A percentile compares a stretch with the other conserved stretches of the same genome.
phyloP scores from a whole-genome alignment of 2,888 invertebrate species.

The Bimastos eiseni region DNA sequence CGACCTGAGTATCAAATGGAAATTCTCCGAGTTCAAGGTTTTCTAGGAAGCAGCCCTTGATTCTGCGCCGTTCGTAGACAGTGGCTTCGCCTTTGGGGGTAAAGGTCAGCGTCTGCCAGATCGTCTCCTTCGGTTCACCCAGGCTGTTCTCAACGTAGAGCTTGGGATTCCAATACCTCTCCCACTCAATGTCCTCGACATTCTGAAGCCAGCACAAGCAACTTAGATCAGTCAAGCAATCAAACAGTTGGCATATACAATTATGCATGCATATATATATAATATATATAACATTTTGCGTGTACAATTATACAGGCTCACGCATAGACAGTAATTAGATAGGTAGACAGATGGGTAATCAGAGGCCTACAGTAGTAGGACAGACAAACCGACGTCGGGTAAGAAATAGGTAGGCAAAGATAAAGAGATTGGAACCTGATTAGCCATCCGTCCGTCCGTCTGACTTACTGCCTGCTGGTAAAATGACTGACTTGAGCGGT shows the following conservation, averaged over 20 bases:
- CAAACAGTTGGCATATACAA: neutral
- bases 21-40: constrained; percentile 53
- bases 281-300: too few species aligned
- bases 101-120: constrained; percentile 44
- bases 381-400: too few species aligned
- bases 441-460: too few species aligned
- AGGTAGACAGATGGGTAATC: neutral
- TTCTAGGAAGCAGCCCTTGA: constrained; percentile 53
- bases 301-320: neutral
- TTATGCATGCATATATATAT: neutral
- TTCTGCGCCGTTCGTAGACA: constrained; percentile 46
- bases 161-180: constrained; percentile 50
- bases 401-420: too few species aligned
- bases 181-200: constrained; percentile 44
- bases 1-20: constrained; percentile 54
- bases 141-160: constrained; percentile 51
- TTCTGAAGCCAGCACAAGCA: constrained; percentile 30
- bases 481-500: too few species aligned
- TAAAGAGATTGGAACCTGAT: too few species aligned
- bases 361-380: too few species aligned
- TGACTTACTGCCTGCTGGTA: too few species aligned
- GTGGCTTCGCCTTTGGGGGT: constrained; percentile 43
- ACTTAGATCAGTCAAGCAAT: neutral
- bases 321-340: neutral
- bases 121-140: constrained; percentile 46